Evolutionary conservation across 2,113 vertebrate genomes (phyloP).

Genomic region (Neomonachus schauinslandi): DNA sequence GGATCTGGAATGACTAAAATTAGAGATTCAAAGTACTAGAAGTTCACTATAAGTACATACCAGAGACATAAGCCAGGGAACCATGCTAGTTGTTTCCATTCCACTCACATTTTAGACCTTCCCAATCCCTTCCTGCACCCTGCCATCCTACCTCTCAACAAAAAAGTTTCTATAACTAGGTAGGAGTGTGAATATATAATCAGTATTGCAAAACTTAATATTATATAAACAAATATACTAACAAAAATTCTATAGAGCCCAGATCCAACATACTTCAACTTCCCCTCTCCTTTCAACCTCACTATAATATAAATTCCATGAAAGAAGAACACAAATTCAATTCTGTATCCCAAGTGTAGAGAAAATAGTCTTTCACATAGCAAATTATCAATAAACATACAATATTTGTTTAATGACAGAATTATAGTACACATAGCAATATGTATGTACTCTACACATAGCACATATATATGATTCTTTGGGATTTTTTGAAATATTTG

Average conservation of each 20-base stretch:
- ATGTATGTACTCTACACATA: background rate
- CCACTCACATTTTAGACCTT: background rate
- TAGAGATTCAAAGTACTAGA: background rate
- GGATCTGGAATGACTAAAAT: background rate
- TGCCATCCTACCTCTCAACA: background rate
- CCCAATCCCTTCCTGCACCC: accelerated
- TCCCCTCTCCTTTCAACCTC: accelerated
- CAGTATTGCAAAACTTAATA: background rate
- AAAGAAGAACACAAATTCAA: background rate
- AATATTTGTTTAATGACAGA: background rate
- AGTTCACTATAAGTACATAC: background rate
- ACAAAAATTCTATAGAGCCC: background rate
- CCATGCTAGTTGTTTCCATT: background rate
- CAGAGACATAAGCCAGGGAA: background rate
- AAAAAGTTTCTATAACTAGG: background rate
- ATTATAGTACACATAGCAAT: background rate
- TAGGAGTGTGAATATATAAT: background rate
- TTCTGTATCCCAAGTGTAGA: background rate
- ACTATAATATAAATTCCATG: background rate
- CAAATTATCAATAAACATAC: background rate
- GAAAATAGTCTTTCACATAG: background rate
- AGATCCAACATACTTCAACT: background rate
- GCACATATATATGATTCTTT: background rate
- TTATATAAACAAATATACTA: background rate
- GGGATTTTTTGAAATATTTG: background rate